A percentile compares a stretch with the other conserved stretches of the same genome.
These are phyloP conservation scores for Esox lucius DNA, from an alignment of 2,797 vertebrate genomes.

Conservation along the genomic window DNA sequence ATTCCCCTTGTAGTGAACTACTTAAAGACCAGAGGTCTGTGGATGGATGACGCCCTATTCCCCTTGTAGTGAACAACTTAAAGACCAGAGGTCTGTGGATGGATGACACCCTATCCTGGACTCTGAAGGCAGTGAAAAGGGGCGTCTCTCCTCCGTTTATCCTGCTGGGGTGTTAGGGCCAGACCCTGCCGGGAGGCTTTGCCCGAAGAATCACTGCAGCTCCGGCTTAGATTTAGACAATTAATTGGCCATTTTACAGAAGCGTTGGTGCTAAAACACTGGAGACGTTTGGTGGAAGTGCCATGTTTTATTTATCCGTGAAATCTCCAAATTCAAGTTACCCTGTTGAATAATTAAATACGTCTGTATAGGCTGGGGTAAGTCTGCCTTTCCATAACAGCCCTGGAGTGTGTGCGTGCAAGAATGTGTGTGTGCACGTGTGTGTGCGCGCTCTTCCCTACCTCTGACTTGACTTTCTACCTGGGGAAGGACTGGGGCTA, in stretches of 20 bases:
- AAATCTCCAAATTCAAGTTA: conserved; percentile 53
- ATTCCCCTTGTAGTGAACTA: too few species aligned
- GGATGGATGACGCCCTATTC: too few species aligned
- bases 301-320: conserved; percentile 60
- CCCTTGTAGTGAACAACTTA: too few species aligned
- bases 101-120: too few species aligned
- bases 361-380: not conserved
- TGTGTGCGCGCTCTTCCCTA: not conserved
- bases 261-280: conserved; percentile 29
- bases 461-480: too few species aligned
- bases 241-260: conserved; percentile 29
- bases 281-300: conserved; percentile 28
- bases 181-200: not conserved
- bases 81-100: too few species aligned
- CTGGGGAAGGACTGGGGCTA: too few species aligned
- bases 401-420: not conserved
- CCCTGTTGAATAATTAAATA: conserved; percentile 55
- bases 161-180: not conserved
- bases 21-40: too few species aligned
- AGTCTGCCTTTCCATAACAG: not conserved
- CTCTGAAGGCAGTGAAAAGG: too few species aligned
- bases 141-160: not conserved
- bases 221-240: conserved; percentile 23
- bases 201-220: conserved; percentile 1
- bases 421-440: too few species aligned